These are phyloP conservation scores for Decapterus maruadsi DNA, from an alignment of 2,797 vertebrate genomes.

Conservation along the genomic window DNA sequence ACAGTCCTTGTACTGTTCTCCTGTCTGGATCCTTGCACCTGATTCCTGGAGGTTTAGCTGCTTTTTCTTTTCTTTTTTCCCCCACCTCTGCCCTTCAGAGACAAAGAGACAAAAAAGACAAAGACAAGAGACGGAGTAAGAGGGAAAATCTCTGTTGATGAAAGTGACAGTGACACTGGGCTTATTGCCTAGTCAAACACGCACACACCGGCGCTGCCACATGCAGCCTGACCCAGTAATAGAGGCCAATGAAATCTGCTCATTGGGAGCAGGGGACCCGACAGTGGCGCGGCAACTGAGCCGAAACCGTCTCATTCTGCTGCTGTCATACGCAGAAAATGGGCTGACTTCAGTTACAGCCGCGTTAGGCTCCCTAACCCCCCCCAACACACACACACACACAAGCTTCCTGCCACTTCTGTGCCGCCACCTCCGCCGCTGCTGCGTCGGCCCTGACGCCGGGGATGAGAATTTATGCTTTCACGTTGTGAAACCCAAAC, in stretches of 20 bases:
- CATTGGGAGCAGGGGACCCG: slow-evolving; percentile 69
- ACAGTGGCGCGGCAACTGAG: slow-evolving; percentile 69
- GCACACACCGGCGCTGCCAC: slow-evolving; percentile 47
- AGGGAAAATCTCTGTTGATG: slow-evolving; percentile 58
- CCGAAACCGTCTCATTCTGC: slow-evolving; percentile 76
- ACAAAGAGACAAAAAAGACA: slow-evolving; percentile 16
- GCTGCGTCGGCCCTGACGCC: slow-evolving; percentile 45
- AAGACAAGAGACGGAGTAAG: slow-evolving; percentile 26
- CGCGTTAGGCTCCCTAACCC: slow-evolving; percentile 7
- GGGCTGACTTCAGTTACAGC: slow-evolving; percentile 65
- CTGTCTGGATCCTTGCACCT: neutral
- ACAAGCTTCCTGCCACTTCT: slow-evolving; percentile 42
- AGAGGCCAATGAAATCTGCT: slow-evolving; percentile 79
- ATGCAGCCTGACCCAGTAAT: slow-evolving; percentile 72
- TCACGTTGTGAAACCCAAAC: slow-evolving; percentile 51
- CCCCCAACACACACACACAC: too few relatives aligned
- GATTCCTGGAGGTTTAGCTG: neutral
- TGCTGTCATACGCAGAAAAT: slow-evolving; percentile 76
- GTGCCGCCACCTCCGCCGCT: slow-evolving; percentile 1
- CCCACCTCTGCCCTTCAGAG: slow-evolving; percentile 24
- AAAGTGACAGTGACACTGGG: slow-evolving; percentile 80
- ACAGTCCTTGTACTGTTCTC: neutral
- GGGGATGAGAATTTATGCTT: slow-evolving; percentile 63
- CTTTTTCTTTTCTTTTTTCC: neutral
- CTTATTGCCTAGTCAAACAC: slow-evolving; percentile 84